These are phyloP conservation scores for Galerucella nymphaeae DNA, from an alignment of 2,888 invertebrate species.

Conservation along the genomic window DNA sequence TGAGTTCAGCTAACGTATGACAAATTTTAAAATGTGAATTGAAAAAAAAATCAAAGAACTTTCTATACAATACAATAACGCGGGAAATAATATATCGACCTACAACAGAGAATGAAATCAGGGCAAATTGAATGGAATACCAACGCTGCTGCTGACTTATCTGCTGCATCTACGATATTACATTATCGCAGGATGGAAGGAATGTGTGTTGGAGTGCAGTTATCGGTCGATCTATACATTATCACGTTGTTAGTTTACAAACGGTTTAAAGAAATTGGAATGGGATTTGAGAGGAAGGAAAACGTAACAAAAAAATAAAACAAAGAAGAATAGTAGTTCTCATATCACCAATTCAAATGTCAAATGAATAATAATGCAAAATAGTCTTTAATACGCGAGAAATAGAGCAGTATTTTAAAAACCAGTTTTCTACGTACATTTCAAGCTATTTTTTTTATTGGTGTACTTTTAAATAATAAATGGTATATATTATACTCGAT, in stretches of 20 bases:
- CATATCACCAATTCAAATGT: too few species aligned
- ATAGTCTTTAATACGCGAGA: too few species aligned
- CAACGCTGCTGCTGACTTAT: conserved; percentile 17
- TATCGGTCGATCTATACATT: conserved; percentile 6
- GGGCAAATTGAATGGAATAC: conserved; percentile 18
- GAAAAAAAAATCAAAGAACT: neutral
- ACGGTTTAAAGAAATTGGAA: neutral
- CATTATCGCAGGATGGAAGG: conserved; percentile 8
- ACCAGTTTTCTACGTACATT: too few species aligned
- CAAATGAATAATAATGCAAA: too few species aligned
- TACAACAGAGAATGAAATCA: conserved; percentile 8
- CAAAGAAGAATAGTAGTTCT: too few species aligned
- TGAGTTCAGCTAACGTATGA: neutral
- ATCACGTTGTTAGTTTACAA: neutral
- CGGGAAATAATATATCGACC: neutral
- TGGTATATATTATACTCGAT: too few species aligned
- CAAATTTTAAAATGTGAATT: neutral
- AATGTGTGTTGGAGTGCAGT: conserved; percentile 17
- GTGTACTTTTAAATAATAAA: too few species aligned
- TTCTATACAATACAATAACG: neutral
- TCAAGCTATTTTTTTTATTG: too few species aligned
- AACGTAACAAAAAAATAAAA: too few species aligned
- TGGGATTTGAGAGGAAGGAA: too few species aligned
- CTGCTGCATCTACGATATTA: conserved; percentile 18
- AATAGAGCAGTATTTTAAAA: too few species aligned